Evolutionary conservation across 2,113 vertebrate genomes (phyloP), one percentile per base, ranked within the genome.

Genomic region (Glaucidium brasilianum): DNA sequence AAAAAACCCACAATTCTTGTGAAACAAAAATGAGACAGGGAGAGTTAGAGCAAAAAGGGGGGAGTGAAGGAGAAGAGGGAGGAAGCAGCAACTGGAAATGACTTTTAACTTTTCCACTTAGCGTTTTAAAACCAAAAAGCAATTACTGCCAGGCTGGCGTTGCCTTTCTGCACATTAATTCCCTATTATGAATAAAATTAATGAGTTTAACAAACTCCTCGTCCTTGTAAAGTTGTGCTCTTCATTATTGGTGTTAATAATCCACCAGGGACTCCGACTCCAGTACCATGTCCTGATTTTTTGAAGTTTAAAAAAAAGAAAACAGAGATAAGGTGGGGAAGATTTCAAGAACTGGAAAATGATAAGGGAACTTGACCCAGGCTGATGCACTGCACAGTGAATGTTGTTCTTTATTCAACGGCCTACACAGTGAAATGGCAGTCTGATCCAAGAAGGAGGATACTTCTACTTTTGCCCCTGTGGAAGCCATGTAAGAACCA

Each of bases 101-200:
- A 85, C 82, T 96, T 93, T 80, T 85, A 84, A 47, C 71, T 86
- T 86, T 59, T 63, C 58, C 78, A 85, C 69, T 94, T 71, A 56
- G 60, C 3, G 7, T 94, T 92, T 80, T 94, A 90, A 97, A 90
- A 72, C 92, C 77, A 88, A 92, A 97, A 97, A 95, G 96, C 94
- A 96, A 96, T 97, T 96, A 94, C 79, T 67, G 76, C 52, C 71
- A 59, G 78, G 84, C 85, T 80, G 85, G 72, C 79, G 64, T 75
- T 86, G 88, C 90, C 86, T 94, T 96, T 95, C 93, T 95, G 92
- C 90, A 90, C 94, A 87, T 97, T 97, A 97, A 97, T 97, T 98
- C 97, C 95, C 95, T 97, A 91, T 97, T 97, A 97, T 92, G 95
- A 96, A 84, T 92, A 97, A 97, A 97, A 97, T 98, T 97, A 98